Percentiles rank a stretch among this genome's conserved stretches.
Evolutionary conservation across 1,140 invertebrate species (phyloP).

Genomic region (Lamellibrachia luymesi): DNA sequence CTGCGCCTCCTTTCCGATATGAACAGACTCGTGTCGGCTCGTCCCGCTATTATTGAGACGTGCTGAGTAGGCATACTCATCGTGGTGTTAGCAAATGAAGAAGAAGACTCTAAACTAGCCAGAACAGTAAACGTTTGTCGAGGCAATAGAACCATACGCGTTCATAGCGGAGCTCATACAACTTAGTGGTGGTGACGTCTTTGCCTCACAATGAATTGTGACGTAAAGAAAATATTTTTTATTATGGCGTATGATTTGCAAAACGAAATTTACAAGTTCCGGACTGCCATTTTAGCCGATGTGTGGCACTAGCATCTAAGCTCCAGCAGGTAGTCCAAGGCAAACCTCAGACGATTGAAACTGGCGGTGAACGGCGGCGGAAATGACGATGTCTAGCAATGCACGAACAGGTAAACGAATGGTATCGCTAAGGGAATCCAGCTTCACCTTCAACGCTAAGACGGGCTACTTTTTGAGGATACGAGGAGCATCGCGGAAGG

Average conservation of each 20-base stretch:
- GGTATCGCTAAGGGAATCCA: not conserved
- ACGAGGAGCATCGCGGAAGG: not conserved
- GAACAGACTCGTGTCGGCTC: too few relatives aligned
- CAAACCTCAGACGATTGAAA: not conserved
- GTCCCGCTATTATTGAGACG: too few relatives aligned
- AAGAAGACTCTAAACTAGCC: too few relatives aligned
- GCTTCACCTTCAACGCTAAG: not conserved
- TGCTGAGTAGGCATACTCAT: too few relatives aligned
- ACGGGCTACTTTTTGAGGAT: not conserved
- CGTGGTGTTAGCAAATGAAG: too few relatives aligned
- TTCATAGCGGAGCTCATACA: too few relatives aligned
- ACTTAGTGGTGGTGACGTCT: not conserved
- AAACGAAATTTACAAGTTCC: not conserved
- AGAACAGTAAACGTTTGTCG: too few relatives aligned
- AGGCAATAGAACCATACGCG: too few relatives aligned
- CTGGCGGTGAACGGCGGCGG: not conserved
- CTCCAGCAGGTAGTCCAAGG: not conserved
- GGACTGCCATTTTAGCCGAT: not conserved
- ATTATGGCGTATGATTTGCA: not conserved
- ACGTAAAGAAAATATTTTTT: not conserved
- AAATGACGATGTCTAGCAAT: not conserved
- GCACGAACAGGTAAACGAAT: not conserved
- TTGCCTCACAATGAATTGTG: not conserved
- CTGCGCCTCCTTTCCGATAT: too few relatives aligned
- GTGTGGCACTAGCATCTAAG: not conserved